A percentile compares a stretch with the other conserved stretches of the same genome.
Evolutionary conservation across 2,113 vertebrate species (phyloP).

Genomic region (Elephantulus edwardii): DNA sequence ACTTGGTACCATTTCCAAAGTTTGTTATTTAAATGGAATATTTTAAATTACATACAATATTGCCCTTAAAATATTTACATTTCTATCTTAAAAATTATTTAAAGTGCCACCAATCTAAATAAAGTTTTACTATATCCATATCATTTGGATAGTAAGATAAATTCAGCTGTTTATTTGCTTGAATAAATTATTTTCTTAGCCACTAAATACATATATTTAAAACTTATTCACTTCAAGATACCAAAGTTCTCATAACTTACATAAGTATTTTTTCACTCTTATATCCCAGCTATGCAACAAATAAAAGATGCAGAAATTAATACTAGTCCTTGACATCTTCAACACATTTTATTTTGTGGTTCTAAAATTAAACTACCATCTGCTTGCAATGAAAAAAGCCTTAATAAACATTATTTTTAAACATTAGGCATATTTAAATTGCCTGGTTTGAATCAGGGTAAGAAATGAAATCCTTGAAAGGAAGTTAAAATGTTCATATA

Average conservation of each 20-base stretch:
- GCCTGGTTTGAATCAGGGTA: not conserved
- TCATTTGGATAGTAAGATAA: constrained; percentile 26
- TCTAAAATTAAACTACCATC: constrained; percentile 31
- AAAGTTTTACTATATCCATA: not conserved
- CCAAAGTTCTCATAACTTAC: constrained; percentile 10
- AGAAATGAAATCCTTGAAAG: constrained; percentile 49
- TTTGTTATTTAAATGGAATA: not conserved
- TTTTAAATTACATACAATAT: constrained; percentile 13
- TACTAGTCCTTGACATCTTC: not conserved
- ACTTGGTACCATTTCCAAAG: constrained; percentile 22
- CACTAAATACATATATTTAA: not conserved
- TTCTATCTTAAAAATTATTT: not conserved
- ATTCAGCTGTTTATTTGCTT: not conserved
- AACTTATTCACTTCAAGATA: constrained; percentile 3
- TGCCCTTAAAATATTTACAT: not conserved
- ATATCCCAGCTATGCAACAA: not conserved
- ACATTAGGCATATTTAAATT: constrained; percentile 13
- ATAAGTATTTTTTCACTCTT: not conserved
- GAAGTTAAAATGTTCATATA: constrained; percentile 22
- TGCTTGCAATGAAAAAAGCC: not conserved
- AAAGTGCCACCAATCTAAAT: not conserved
- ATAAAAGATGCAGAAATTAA: not conserved
- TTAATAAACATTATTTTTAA: constrained; percentile 42
- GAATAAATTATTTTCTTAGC: constrained; percentile 20
- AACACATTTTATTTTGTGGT: not conserved